A percentile compares a stretch with the other conserved stretches of the same genome.
These are phyloP conservation scores for Muscidifurax raptorellus DNA, from an alignment of 1,140 invertebrate species.

Conservation along the genomic window DNA sequence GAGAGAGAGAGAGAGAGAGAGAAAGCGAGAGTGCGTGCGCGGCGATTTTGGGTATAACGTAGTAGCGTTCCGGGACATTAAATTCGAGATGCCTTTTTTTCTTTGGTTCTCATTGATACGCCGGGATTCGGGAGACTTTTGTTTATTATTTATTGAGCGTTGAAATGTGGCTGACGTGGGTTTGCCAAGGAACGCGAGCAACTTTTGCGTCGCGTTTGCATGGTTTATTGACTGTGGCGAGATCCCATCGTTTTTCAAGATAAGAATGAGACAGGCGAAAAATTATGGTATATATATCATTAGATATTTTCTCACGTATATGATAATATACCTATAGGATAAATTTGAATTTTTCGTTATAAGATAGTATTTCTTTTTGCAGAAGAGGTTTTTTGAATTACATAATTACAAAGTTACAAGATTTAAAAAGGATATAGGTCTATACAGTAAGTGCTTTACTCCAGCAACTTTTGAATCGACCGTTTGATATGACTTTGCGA, in stretches of 20 bases:
- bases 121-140: not conserved
- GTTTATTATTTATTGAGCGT: not conserved
- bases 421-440: too few species aligned
- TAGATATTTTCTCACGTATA: too few species aligned
- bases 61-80: not conserved
- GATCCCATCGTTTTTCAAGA: not conserved
- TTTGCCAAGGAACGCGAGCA: not conserved
- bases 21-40: constrained; percentile 6
- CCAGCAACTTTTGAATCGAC: too few species aligned
- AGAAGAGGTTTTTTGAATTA: too few species aligned
- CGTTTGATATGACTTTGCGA: too few species aligned
- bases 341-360: too few species aligned
- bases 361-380: too few species aligned
- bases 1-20: constrained; percentile 1
- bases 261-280: not conserved
- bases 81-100: not conserved
- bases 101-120: not conserved
- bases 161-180: not conserved
- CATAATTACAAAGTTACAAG: too few species aligned
- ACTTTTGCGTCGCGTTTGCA: not conserved
- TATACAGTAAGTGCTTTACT: too few species aligned
- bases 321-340: too few species aligned
- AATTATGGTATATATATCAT: too few species aligned
- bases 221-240: not conserved
- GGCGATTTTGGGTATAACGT: not conserved